Base-by-base conservation (phyloP, 2,888 invertebrate species). In the Ceraclea dissimilis region DNA sequence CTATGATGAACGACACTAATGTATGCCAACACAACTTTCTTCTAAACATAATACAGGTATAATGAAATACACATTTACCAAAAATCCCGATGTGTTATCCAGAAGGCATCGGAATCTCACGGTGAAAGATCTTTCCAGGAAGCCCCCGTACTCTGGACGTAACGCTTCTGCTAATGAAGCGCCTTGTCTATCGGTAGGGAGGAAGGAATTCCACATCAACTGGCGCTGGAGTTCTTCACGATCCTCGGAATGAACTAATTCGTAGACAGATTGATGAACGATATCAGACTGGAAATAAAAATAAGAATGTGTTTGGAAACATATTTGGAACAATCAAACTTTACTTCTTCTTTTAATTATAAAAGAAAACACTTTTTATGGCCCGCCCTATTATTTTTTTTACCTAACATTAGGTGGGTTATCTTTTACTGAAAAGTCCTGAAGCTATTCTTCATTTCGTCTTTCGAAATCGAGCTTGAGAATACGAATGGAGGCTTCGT, bases 71-170 rank as follows among this genome's bases (percentile, higher is more conserved):
- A n/a, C 5, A 48, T 22, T 52, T 22, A 95, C 95, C 81, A 99
- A 83, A 76, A 99, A 99, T 60, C 99, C 99, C 67, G 98, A 99
- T 67, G 99, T 99, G 75, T 99, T 99, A 79, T 99, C 99, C 67
- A 99, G 80, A 34, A 99, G 83, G 81, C 99, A 99, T 67, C 99
- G 87, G 83, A 99, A 99, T 70, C 99, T 85, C 67, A 99, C 98
- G 62, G 98, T 98, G 70, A 99, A 97, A 73, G 94, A 95, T 66
- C 98, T 83, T 74, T 98, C 97, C 66, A 98, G 79, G 65, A 93
- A 84, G 69, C 93, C 89, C 64, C 86, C 83, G 74, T 95, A 86
- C 65, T 96, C 95, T 59, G 93, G 86, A 67, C 90, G 82, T 62
- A 97, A 79, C 18, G 90, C 89, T 66, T 97, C 96, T 69, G 93